These are phyloP conservation scores for Ernsta delagoae DNA, from an alignment of 2,888 invertebrate species.

Conservation along the genomic window DNA sequence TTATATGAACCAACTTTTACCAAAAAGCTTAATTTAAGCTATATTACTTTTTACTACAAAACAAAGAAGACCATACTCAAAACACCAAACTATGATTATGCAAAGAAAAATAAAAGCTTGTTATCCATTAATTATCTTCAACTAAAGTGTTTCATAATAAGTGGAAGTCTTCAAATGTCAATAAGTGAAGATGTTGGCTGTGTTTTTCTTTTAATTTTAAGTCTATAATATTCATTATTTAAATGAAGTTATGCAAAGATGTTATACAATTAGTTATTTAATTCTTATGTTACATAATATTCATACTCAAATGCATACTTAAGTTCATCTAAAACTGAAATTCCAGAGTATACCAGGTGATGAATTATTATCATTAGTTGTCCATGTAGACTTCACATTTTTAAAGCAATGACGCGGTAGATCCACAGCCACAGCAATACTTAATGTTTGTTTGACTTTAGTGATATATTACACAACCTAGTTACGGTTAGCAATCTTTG, in stretches of 20 bases:
- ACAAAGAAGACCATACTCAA: too few species aligned
- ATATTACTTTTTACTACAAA: too few species aligned
- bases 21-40: too few species aligned
- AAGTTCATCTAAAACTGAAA: background rate
- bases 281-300: background rate
- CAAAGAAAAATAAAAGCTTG: too few species aligned
- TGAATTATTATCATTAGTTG: too few species aligned
- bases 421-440: background rate
- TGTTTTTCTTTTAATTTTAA: background rate
- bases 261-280: slow-evolving; percentile 7
- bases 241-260: background rate
- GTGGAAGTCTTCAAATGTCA: background rate
- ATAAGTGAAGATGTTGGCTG: too few species aligned
- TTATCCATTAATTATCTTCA: too few species aligned
- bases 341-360: too few species aligned
- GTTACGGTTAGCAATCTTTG: slow-evolving; percentile 1
- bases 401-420: background rate
- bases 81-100: too few species aligned
- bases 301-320: background rate
- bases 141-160: background rate
- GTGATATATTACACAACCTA: slow-evolving; percentile 6
- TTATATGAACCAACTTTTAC: too few species aligned
- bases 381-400: too few species aligned
- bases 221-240: background rate
- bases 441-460: slow-evolving; percentile 5